Evolutionary conservation across 2,888 invertebrate species (phyloP).

Genomic region (Punctoribates punctum): DNA sequence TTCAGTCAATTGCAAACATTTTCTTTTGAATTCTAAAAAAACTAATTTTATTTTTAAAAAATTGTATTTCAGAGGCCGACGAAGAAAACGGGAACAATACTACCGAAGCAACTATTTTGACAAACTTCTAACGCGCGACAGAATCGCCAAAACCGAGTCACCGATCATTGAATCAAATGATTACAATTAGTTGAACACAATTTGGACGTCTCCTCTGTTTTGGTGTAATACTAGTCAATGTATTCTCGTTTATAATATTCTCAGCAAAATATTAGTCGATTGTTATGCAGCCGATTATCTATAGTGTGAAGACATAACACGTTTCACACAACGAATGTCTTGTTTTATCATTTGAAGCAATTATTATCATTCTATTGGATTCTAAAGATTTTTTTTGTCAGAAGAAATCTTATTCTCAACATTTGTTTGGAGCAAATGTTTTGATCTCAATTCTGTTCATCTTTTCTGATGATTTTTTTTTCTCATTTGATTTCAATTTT

Average conservation of each 20-base stretch:
- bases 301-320: neutral
- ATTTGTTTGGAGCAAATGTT: too few species aligned
- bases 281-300: neutral
- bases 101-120: neutral
- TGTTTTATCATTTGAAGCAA: too few species aligned
- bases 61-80: neutral
- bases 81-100: constrained; percentile 12
- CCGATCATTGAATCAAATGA: neutral
- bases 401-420: too few species aligned
- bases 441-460: too few species aligned
- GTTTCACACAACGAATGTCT: too few species aligned
- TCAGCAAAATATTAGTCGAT: neutral
- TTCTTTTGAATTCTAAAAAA: neutral
- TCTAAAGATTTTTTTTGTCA: too few species aligned
- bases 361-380: too few species aligned
- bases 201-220: neutral
- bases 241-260: constrained; percentile 23
- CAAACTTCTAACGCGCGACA: neutral
- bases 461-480: too few species aligned
- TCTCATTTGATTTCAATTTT: too few species aligned
- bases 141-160: neutral
- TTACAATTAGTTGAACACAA: neutral
- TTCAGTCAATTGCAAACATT: constrained; percentile 36
- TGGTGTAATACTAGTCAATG: neutral
- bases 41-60: too few species aligned